Conservation (phyloP, 2,113 vertebrate genomes). For the Stictonetta naevosa region DNA sequence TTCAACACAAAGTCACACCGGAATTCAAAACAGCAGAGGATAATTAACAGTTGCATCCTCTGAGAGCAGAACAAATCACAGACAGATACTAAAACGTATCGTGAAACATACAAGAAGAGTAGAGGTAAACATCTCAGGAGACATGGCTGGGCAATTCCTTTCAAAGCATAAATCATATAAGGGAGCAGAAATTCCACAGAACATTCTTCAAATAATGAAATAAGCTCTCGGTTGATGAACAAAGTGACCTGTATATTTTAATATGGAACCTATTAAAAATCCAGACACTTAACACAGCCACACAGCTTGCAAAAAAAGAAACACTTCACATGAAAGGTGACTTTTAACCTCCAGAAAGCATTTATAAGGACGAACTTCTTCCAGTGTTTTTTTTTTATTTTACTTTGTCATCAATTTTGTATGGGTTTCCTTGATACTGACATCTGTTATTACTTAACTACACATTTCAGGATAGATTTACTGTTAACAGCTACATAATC, state of each 20-base stretch:
- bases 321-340: not conserved
- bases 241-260: not conserved
- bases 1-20: constrained; percentile 35
- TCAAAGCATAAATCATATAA: not conserved
- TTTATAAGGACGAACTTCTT: not conserved
- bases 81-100: not conserved
- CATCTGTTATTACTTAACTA: not conserved
- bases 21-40: constrained; percentile 35
- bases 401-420: not conserved
- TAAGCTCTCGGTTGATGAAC: not conserved
- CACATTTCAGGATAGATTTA: not conserved
- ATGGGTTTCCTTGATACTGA: not conserved
- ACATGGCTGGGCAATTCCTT: not conserved
- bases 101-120: not conserved
- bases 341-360: not conserved
- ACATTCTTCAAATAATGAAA: not conserved
- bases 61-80: constrained; percentile 31
- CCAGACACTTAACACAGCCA: not conserved
- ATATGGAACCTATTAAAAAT: not conserved
- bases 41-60: constrained; percentile 39
- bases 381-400: not conserved
- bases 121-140: not conserved
- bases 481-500: not conserved
- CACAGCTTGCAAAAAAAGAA: not conserved
- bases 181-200: not conserved